Evolutionary conservation across 2,888 invertebrate genomes (phyloP).

Genomic region (Neria commutata): DNA sequence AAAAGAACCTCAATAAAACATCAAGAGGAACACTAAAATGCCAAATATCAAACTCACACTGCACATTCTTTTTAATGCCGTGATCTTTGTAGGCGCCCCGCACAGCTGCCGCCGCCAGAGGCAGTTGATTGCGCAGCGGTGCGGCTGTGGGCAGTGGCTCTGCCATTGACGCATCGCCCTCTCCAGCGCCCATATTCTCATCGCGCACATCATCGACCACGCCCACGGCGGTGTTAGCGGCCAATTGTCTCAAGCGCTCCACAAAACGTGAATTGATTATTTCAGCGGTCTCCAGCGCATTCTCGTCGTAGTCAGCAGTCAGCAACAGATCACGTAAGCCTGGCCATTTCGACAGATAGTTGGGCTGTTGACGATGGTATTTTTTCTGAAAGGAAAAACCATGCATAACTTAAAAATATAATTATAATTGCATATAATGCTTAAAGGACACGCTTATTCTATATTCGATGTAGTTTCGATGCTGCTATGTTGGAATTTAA

Average conservation of each 20-base stretch:
- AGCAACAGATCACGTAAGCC: constrained; percentile 47
- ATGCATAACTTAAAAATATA: not conserved
- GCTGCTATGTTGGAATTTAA: too few species aligned
- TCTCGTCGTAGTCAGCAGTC: constrained; percentile 49
- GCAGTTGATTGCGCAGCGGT: constrained; percentile 42
- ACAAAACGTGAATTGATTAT: constrained; percentile 35
- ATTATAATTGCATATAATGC: not conserved
- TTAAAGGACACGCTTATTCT: too few species aligned
- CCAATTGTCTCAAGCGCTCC: constrained; percentile 42
- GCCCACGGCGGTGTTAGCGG: constrained; percentile 22
- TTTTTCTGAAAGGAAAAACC: constrained; percentile 34
- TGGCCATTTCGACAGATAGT: constrained; percentile 51
- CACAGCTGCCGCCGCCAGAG: constrained; percentile 17
- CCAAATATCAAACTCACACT: constrained; percentile 47
- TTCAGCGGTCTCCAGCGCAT: constrained; percentile 30
- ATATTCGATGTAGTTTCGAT: too few species aligned
- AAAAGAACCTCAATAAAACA: constrained; percentile 10
- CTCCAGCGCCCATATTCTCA: constrained; percentile 21
- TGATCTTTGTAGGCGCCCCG: constrained; percentile 45
- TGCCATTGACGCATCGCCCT: constrained; percentile 8
- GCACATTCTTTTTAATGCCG: constrained; percentile 56
- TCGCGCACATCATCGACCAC: constrained; percentile 32
- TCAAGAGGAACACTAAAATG: not conserved
- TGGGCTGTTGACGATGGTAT: constrained; percentile 37
- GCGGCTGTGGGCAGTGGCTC: constrained; percentile 37